Evolutionary conservation across 2,113 vertebrate species (phyloP), one percentile per base, ranked within the genome.

Genomic region (Eubucco bourcierii): DNA sequence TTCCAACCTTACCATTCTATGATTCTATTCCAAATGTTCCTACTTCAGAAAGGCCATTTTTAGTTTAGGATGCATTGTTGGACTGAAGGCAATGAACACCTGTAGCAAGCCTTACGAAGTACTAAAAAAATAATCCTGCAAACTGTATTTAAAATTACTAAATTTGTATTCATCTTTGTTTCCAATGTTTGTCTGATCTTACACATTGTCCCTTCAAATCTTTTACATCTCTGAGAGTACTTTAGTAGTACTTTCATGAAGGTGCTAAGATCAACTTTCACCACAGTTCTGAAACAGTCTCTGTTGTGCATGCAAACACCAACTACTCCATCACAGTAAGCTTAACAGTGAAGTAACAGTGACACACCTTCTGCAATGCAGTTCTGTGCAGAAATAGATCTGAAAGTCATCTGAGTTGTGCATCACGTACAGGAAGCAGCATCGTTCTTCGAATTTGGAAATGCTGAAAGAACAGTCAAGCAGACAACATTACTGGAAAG

Each of bases 341-440:
- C 37, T 41, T 55, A 80, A 84, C 44, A 46, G 44, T 12, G 59
- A 41, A 80, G 65, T 21, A 90, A 41, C 5, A 80, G 91, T 59
- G 74, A 95, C 97, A 12, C 87, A 99, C 99, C 98, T 99, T 97
- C 98, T 99, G 96, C 99, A 99, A 94, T 99, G 99, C 93, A 99
- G 98, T 97, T 99, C 99, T 46, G 99, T 99, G 93, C 99, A 99
- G 97, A 99, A 99, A 87, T 99, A 99, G 96, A 99, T 99, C 96
- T 99, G 99, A 95, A 99, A 99, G 95, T 99, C 99, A 60, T 99
- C 99, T 0, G 99, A 98, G 96, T 99, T 99, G 97, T 99, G 98
- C 31, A 99, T 97, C 53, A 99, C 99, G 3, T 99, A 99, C 4
- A 99, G 97, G 95, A 99, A 99, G 95, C 98, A 99, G 96, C 99